Conservation (phyloP, 1,140 invertebrate species). For the Halesus radiatus region DNA sequence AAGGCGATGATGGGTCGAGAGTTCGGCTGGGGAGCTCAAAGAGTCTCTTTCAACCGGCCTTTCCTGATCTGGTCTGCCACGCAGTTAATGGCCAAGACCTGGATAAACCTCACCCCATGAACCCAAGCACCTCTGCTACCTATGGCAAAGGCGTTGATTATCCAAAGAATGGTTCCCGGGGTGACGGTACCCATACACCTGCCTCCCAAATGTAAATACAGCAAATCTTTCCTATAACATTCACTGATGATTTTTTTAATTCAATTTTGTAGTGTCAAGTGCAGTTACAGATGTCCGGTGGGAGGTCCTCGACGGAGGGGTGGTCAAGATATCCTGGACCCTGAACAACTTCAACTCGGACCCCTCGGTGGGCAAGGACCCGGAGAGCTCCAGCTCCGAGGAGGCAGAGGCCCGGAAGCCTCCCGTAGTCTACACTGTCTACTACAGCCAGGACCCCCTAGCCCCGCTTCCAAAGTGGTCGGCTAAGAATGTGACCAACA, state of each 20-base stretch:
- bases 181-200: too few species aligned
- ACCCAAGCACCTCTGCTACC: too few species aligned
- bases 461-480: constrained; percentile 62
- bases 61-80: too few species aligned
- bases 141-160: too few species aligned
- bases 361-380: neutral
- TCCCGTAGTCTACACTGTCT: constrained; percentile 59
- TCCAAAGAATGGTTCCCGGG: too few species aligned
- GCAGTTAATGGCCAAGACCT: too few species aligned
- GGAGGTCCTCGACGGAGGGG: constrained; percentile 39
- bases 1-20: too few species aligned
- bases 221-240: neutral
- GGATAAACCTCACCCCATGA: too few species aligned
- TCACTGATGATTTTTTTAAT: constrained; percentile 31
- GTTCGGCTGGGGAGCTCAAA: too few species aligned
- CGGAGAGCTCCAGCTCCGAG: neutral
- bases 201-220: too few species aligned
- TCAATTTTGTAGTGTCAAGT: constrained; percentile 44
- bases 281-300: constrained; percentile 52
- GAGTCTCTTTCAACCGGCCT: too few species aligned
- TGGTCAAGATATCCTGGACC: constrained; percentile 50
- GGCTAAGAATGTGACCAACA: constrained; percentile 56
- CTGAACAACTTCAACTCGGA: constrained; percentile 12
- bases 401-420: neutral
- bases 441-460: constrained; percentile 59